A percentile compares a stretch with the other conserved stretches of the same genome.
Evolutionary conservation across 2,797 vertebrate species (phyloP).

Genomic region (Sebastes cheni): DNA sequence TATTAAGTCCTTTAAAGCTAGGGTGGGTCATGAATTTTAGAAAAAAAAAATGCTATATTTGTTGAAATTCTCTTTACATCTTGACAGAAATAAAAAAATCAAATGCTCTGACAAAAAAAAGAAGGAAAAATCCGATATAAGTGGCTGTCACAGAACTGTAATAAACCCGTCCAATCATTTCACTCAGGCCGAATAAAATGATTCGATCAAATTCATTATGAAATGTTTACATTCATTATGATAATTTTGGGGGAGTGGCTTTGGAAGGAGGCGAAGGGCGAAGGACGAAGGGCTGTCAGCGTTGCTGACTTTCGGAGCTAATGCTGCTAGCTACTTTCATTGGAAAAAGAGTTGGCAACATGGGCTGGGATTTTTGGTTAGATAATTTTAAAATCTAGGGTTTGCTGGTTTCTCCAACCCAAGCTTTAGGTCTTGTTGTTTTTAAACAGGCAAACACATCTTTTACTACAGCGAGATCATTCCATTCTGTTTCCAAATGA

Average conservation of each 20-base stretch:
- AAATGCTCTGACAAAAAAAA: neutral
- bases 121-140: no score
- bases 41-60: neutral
- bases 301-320: neutral
- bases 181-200: neutral
- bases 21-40: neutral
- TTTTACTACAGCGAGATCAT: neutral
- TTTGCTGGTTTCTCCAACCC: no score
- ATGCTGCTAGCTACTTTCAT: no score
- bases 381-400: neutral
- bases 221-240: neutral
- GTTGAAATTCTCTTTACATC: neutral
- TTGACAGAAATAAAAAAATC: neutral
- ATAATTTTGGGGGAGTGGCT: neutral
- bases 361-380: no score
- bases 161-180: no score
- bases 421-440: neutral
- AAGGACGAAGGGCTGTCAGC: neutral
- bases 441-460: neutral
- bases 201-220: neutral
- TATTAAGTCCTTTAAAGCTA: neutral
- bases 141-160: no score
- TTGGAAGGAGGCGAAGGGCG: neutral
- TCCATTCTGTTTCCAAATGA: neutral
- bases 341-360: no score